These are phyloP conservation scores for Ibidorhyncha struthersii DNA, from an alignment of 2,113 vertebrate species.

Conservation along the genomic window DNA sequence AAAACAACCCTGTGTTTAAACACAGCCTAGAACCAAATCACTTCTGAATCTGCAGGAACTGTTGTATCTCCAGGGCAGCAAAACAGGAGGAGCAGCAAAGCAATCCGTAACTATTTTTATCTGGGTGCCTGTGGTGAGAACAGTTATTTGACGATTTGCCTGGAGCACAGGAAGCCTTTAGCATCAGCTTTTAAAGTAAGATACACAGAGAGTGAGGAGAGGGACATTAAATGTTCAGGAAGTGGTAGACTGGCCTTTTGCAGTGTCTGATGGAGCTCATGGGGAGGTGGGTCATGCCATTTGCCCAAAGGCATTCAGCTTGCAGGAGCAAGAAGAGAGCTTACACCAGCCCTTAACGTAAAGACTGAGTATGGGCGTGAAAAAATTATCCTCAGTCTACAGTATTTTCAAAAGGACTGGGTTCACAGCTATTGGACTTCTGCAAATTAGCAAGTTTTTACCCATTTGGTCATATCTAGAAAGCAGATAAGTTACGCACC, in stretches of 20 bases:
- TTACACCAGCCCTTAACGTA: not conserved
- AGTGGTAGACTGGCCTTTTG: not conserved
- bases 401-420: not conserved
- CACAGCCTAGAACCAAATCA: not conserved
- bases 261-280: not conserved
- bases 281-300: not conserved
- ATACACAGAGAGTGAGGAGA: not conserved
- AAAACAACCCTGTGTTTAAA: not conserved
- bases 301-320: not conserved
- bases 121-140: not conserved
- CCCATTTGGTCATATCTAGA: not conserved
- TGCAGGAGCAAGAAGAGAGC: not conserved
- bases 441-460: not conserved
- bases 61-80: not conserved
- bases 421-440: not conserved
- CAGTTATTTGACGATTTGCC: not conserved
- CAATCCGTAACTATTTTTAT: not conserved
- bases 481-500: accelerated
- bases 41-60: not conserved
- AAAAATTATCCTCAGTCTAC: not conserved
- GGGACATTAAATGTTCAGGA: not conserved
- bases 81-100: not conserved
- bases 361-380: not conserved
- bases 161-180: not conserved
- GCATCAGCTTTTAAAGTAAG: not conserved